phyloP scores from a whole-genome alignment of 2,113 vertebrate genomes.

The Heloderma charlesbogerti region DNA sequence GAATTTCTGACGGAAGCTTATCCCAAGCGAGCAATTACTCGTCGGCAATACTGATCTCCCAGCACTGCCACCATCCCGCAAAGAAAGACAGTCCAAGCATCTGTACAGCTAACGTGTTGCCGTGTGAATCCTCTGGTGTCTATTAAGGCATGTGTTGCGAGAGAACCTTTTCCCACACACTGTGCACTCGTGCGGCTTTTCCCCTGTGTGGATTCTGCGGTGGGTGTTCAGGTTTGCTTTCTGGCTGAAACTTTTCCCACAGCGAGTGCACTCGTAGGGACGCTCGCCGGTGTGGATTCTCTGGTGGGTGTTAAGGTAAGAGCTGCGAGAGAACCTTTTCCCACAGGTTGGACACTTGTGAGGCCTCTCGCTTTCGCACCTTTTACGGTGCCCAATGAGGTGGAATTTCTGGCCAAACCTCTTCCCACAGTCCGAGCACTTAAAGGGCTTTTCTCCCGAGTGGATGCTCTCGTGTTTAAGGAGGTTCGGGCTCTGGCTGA shows the following conservation, averaged over 20 bases:
- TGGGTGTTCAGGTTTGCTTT: conserved; percentile 72
- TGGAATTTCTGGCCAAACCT: not conserved
- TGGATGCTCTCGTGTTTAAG: not conserved
- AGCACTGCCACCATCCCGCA: not conserved
- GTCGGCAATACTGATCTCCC: not conserved
- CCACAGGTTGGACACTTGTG: conserved; percentile 71
- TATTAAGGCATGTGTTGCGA: conserved; percentile 85
- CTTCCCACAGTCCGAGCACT: conserved; percentile 6
- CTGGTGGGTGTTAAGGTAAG: conserved; percentile 73
- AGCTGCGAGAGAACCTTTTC: conserved; percentile 72
- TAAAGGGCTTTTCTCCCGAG: not conserved
- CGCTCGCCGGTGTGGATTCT: conserved; percentile 37
- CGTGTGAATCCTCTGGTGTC: conserved; percentile 82
- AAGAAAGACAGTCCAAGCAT: not conserved
- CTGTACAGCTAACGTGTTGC: conserved; percentile 7
- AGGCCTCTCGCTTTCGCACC: conserved; percentile 60
- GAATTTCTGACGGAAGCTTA: not conserved
- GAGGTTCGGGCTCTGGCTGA: not conserved
- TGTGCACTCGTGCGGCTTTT: conserved; percentile 77
- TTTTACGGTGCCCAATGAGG: conserved; percentile 16
- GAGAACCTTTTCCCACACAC: conserved; percentile 89
- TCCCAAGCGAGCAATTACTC: not conserved
- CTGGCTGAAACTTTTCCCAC: conserved; percentile 70
- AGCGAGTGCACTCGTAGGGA: conserved; percentile 64
- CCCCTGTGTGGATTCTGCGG: conserved; percentile 45